Percentiles rank a stretch among this genome's conserved stretches.
These are phyloP conservation scores for Diabrotica virgifera DNA, from an alignment of 1,140 invertebrate genomes.

Conservation along the genomic window DNA sequence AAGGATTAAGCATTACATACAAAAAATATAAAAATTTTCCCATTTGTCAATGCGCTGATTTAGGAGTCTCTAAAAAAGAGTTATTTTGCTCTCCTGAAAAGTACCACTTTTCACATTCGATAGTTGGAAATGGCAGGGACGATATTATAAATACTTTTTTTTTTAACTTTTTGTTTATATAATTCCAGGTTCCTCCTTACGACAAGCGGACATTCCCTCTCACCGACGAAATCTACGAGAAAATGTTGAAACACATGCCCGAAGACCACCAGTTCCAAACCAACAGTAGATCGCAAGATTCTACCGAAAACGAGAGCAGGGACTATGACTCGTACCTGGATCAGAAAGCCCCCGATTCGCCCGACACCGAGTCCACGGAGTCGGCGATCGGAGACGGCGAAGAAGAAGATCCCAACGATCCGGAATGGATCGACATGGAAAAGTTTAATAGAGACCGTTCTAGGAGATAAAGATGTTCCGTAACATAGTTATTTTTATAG, in stretches of 20 bases:
- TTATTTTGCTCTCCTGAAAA: too few species aligned
- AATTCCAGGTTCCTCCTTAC: constrained; percentile 59
- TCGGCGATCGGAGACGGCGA: constrained; percentile 57
- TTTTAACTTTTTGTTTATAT: not conserved
- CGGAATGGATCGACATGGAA: constrained; percentile 64
- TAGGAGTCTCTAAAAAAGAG: too few species aligned
- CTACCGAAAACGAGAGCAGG: constrained; percentile 20
- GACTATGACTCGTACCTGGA: constrained; percentile 28
- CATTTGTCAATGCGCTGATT: too few species aligned
- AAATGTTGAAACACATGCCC: constrained; percentile 69
- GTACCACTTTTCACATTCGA: too few species aligned
- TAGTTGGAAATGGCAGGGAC: too few species aligned
- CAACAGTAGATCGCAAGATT: constrained; percentile 42
- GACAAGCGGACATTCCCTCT: constrained; percentile 73
- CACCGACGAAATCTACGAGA: constrained; percentile 63
- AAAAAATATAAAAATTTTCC: too few species aligned
- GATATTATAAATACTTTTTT: too few species aligned
- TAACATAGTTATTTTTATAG: not conserved
- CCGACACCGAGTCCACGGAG: constrained; percentile 59
- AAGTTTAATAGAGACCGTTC: constrained; percentile 33
- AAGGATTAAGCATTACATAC: too few species aligned
- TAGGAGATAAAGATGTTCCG: constrained; percentile 34
- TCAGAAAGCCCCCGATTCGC: constrained; percentile 33
- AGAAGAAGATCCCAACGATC: constrained; percentile 74
- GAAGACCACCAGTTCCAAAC: constrained; percentile 54